Percentiles rank a stretch among this genome's conserved stretches.
Conservation (phyloP, 2,113 vertebrate genomes). For the Rana temporaria region DNA sequence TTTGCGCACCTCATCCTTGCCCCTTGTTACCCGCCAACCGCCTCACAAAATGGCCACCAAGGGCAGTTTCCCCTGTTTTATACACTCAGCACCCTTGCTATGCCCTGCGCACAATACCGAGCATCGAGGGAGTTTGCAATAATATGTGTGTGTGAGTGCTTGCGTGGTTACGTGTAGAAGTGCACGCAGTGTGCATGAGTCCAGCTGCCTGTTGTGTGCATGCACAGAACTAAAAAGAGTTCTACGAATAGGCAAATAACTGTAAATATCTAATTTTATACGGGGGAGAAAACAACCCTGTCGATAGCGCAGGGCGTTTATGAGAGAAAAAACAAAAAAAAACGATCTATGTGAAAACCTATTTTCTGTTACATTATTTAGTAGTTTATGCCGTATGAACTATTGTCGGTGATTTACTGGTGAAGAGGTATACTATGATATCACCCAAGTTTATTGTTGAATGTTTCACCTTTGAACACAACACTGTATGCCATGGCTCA, state of each 20-base stretch:
- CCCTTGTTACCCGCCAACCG: too few species aligned
- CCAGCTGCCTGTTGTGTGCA: slow-evolving; percentile 50
- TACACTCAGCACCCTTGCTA: background rate
- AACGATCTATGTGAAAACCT: slow-evolving; percentile 30
- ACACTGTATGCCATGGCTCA: slow-evolving; percentile 9
- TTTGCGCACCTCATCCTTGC: too few species aligned
- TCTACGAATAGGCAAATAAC: slow-evolving; percentile 38
- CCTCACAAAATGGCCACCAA: background rate
- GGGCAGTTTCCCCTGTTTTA: too few species aligned
- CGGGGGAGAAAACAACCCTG: background rate
- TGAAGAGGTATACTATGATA: slow-evolving; percentile 38
- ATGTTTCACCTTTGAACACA: slow-evolving; percentile 46
- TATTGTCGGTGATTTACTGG: slow-evolving; percentile 46
- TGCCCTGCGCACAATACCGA: slow-evolving; percentile 9
- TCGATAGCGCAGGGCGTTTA: slow-evolving; percentile 7
- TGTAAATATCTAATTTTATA: slow-evolving; percentile 56
- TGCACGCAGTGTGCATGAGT: slow-evolving; percentile 49
- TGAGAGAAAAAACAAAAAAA: background rate
- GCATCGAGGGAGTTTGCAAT: slow-evolving; percentile 44
- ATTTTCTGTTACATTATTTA: slow-evolving; percentile 47
- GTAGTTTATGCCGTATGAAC: slow-evolving; percentile 23
- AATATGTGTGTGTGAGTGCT: slow-evolving; percentile 19
- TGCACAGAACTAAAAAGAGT: slow-evolving; percentile 34
- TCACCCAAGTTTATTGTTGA: slow-evolving; percentile 35
- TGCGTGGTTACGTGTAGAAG: slow-evolving; percentile 57